These are phyloP conservation scores for Creontiades dilutus DNA, from an alignment of 2,888 invertebrate species.

Conservation along the genomic window DNA sequence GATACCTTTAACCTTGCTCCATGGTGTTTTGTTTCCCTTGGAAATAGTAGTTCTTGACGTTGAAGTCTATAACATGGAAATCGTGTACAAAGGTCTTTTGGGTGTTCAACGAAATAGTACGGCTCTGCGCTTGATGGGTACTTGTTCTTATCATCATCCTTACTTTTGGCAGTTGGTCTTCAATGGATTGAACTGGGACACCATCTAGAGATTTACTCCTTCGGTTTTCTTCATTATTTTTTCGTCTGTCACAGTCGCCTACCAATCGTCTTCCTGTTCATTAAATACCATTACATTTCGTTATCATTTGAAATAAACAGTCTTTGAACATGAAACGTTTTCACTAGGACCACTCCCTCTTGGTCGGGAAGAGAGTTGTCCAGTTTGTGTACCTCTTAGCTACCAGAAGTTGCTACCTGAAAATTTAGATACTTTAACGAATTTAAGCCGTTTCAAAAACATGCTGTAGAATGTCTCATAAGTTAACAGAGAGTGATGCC, in stretches of 20 bases:
- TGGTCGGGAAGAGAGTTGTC: too few species aligned
- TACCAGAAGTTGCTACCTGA: too few species aligned
- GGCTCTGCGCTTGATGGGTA: too few species aligned
- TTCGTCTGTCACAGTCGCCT: conserved; percentile 8
- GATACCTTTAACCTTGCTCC: conserved; percentile 89
- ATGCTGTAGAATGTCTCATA: too few species aligned
- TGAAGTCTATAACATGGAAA: not conserved
- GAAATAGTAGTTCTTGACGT: not conserved
- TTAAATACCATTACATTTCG: not conserved
- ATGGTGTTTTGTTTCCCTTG: conserved; percentile 82
- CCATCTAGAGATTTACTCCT: conserved; percentile 77
- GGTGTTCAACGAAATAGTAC: too few species aligned
- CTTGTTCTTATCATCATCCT: not conserved
- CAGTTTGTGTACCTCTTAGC: too few species aligned
- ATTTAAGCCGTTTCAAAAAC: too few species aligned
- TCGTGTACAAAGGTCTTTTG: too few species aligned
- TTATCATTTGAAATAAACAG: not conserved
- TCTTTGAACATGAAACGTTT: too few species aligned
- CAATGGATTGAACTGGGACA: conserved; percentile 73
- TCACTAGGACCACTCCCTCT: too few species aligned
- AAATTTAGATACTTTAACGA: too few species aligned
- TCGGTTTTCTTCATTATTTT: conserved; percentile 74
- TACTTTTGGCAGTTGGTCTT: conserved; percentile 52
- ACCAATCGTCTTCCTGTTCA: not conserved
- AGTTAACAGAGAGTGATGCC: too few species aligned